These are phyloP conservation scores for Erebia palarica DNA, from an alignment of 2,888 invertebrate genomes.

Conservation along the genomic window DNA sequence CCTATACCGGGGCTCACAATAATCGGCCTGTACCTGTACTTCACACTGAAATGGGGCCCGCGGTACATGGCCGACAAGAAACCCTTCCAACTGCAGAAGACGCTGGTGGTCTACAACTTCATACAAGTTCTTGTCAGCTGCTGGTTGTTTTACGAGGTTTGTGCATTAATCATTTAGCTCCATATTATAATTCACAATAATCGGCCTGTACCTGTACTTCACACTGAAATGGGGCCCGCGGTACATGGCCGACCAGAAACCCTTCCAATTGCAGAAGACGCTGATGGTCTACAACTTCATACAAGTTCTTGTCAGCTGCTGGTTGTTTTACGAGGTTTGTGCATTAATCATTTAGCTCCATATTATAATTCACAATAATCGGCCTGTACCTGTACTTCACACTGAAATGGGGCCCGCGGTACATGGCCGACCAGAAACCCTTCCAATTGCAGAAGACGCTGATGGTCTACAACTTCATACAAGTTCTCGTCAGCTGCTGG, in stretches of 20 bases:
- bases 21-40: constrained; percentile 86
- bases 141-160: constrained; percentile 90
- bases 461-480: constrained; percentile 93
- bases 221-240: constrained; percentile 90
- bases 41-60: constrained; percentile 91
- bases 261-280: constrained; percentile 89
- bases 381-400: constrained; percentile 88
- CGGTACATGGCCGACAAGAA: constrained; percentile 93
- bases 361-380: constrained; percentile 86
- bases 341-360: constrained; percentile 72
- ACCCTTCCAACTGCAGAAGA: constrained; percentile 90
- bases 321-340: constrained; percentile 89
- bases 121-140: constrained; percentile 92
- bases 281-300: constrained; percentile 93
- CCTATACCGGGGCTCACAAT: constrained; percentile 87
- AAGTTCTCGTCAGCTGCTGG: constrained; percentile 92
- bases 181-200: constrained; percentile 85
- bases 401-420: constrained; percentile 89
- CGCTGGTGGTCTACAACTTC: constrained; percentile 93
- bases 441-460: constrained; percentile 90
- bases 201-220: constrained; percentile 87
- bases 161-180: constrained; percentile 71
- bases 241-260: constrained; percentile 93
- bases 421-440: constrained; percentile 94
- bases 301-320: constrained; percentile 92